These are phyloP conservation scores for Poeciliopsis presidionis DNA, from an alignment of 2,797 vertebrate species.

Conservation along the genomic window DNA sequence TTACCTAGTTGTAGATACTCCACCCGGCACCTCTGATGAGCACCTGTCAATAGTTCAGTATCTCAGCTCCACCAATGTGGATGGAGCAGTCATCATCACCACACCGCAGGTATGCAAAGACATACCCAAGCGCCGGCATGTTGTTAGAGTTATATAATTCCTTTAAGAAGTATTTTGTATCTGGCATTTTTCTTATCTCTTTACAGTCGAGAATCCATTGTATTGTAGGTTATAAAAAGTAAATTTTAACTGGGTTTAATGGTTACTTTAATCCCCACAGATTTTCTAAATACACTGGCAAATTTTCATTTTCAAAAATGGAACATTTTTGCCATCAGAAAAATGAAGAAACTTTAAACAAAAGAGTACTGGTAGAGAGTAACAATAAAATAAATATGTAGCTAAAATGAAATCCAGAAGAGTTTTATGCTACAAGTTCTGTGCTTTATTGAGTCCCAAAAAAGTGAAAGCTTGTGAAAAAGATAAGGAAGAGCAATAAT, in stretches of 20 bases:
- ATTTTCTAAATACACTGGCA: neutral
- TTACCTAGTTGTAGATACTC: constrained; percentile 92
- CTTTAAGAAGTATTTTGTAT: neutral
- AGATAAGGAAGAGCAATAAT: neutral
- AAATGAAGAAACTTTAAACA: neutral
- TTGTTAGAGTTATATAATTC: neutral
- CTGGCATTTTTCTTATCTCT: neutral
- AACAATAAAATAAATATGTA: too few species aligned
- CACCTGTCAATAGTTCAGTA: constrained; percentile 93
- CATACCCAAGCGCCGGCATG: too few species aligned
- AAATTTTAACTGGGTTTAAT: neutral
- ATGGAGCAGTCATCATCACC: constrained; percentile 91
- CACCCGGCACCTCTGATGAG: constrained; percentile 93
- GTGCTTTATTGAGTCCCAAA: neutral
- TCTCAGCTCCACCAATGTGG: constrained; percentile 82
- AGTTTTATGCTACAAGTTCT: neutral
- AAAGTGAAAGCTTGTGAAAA: neutral
- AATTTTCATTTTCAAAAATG: neutral
- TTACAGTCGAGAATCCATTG: neutral
- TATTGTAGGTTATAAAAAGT: neutral
- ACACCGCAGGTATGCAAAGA: constrained; percentile 87
- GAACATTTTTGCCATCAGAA: neutral
- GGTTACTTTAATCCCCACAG: neutral
- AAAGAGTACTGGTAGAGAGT: neutral
- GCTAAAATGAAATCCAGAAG: neutral